Base-by-base conservation (phyloP, 2,797 vertebrate genomes). In the Rhinophrynus dorsalis region DNA sequence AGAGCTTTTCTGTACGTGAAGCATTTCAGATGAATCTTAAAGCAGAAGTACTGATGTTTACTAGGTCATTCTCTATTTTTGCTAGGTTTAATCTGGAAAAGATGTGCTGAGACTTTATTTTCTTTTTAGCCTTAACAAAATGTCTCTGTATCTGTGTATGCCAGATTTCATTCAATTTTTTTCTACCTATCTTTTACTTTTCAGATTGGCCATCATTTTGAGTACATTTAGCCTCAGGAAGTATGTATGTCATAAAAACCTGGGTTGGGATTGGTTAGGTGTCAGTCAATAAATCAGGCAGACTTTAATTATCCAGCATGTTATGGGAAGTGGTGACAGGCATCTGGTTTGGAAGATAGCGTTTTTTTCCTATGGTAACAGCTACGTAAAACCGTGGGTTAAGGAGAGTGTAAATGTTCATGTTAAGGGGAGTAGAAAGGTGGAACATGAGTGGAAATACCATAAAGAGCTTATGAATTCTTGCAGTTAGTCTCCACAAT, bases 261-360 rank as follows among this genome's bases (percentile, higher is more conserved):
- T 78, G 82, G 87, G 89, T 86, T 95, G 93, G 91, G 92, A 93
- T 94, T 93, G 93, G 92, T 92, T 92, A 89, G 88, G 82, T 94
- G 94, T 95, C 95, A 95, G 92, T 95, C 92, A 94, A 91, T 94
- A 95, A 96, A 95, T 96, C 94, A 94, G 93, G 91, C 88, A 91
- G 89, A 92, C 91, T 94, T 95, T 96, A 97, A 95, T 96, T 94
- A 94, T 90, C 90, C 89, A 88, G 83, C 89, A 86, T 91, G 89
- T 92, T 92, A 91, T 86, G 84, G 91, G 89, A 86, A 87, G 85
- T 66, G 72, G 82, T 90, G 92, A 93, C 91, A 92, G 89, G 86
- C 84, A 80, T 87, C 86, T 80, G 88, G 85, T 90, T 88, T 86
- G 82, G 84, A 83, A 86, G 90, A 90, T 88, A 89, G 82, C 82